Percentiles rank a stretch among this genome's conserved stretches.
These are phyloP conservation scores for Bucco capensis DNA, from an alignment of 2,113 vertebrate species.

Conservation along the genomic window DNA sequence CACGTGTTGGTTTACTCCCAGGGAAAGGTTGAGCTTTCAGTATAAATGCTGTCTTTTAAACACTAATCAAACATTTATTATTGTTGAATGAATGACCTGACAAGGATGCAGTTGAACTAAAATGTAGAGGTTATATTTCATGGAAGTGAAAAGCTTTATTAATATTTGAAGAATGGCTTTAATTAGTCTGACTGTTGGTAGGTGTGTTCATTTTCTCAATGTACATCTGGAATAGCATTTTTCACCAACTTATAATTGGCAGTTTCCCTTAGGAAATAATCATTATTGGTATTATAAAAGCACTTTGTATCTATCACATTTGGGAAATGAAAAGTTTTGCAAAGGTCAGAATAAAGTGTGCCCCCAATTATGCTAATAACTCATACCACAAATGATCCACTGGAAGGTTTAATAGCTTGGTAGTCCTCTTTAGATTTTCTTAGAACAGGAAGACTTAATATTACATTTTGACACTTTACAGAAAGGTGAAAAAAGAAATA, in stretches of 20 bases:
- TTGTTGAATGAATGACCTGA: neutral
- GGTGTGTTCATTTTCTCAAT: conserved; percentile 49
- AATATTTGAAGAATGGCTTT: conserved; percentile 38
- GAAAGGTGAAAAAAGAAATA: neutral
- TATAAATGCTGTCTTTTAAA: conserved; percentile 12
- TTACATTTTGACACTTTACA: neutral
- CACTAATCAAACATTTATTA: neutral
- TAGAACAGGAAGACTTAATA: conserved; percentile 8
- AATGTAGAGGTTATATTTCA: neutral
- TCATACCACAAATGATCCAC: conserved; percentile 83
- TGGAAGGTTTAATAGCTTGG: conserved; percentile 76
- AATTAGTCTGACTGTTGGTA: conserved; percentile 53
- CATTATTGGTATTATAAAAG: conserved; percentile 75
- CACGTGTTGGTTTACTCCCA: neutral
- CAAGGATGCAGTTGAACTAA: neutral
- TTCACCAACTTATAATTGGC: conserved; percentile 74
- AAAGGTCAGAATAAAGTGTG: conserved; percentile 86
- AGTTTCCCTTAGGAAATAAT: conserved; percentile 77
- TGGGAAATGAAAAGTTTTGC: conserved; percentile 83
- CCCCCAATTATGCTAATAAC: conserved; percentile 93
- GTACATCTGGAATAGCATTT: conserved; percentile 57
- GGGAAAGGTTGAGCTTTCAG: neutral
- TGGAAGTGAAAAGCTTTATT: neutral
- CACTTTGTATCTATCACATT: conserved; percentile 76
- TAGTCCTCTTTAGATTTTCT: conserved; percentile 58